phyloP scores from a whole-genome alignment of 1,140 invertebrate genomes.

The Hypsibius dujardini region DNA sequence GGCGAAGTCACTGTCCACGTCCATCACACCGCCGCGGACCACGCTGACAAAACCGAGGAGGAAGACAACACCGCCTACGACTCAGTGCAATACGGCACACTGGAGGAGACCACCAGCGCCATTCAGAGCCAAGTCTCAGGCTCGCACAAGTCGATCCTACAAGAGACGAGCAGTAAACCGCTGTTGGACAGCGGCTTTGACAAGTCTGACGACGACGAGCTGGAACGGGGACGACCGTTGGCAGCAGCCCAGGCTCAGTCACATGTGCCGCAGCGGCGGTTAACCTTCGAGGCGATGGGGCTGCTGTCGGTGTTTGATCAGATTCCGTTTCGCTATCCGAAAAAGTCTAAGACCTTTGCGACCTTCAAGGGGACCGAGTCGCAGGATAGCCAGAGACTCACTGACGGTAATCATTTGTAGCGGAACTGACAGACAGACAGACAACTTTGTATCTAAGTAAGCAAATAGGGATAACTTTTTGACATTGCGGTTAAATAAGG shows the following conservation, averaged over 20 bases:
- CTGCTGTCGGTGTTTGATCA: conserved; percentile 15
- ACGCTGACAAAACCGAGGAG: not conserved
- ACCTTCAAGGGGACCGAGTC: no score
- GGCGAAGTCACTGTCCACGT: not conserved
- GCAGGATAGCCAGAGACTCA: no score
- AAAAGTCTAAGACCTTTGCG: not conserved
- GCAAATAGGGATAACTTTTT: no score
- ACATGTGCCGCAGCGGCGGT: not conserved
- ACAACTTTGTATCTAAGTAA: no score
- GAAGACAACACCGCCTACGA: not conserved
- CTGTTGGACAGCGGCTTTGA: conserved; percentile 4
- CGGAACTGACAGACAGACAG: no score
- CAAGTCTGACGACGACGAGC: conserved; percentile 14
- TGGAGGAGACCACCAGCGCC: conserved; percentile 11
- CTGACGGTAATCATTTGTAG: no score
- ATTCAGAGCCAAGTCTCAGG: not conserved
- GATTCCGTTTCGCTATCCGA: conserved; percentile 12
- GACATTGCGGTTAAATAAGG: no score
- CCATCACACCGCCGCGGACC: not conserved
- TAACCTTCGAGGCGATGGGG: not conserved
- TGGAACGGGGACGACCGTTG: not conserved
- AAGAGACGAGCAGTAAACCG: not conserved
- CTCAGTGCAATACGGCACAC: not conserved
- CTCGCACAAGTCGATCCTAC: not conserved
- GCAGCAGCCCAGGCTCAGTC: not conserved